Conservation (phyloP, 2,113 vertebrate genomes). For the Gymnorhina tibicen region DNA sequence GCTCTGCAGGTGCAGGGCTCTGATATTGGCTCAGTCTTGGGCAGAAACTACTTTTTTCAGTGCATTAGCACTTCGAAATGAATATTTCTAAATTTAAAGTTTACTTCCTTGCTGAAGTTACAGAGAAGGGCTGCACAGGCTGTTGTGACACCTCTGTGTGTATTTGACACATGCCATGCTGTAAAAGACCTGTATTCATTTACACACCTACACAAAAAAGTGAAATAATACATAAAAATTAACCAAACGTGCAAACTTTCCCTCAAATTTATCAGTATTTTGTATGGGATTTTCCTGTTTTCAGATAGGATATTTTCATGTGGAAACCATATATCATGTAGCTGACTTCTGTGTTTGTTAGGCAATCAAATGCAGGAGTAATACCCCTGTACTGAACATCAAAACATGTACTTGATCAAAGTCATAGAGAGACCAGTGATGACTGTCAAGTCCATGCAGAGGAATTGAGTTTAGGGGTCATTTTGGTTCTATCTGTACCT, state of each 20-base stretch:
- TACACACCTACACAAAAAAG: background rate
- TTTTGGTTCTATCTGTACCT: background rate
- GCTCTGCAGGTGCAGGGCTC: background rate
- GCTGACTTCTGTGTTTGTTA: background rate
- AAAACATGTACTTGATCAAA: background rate
- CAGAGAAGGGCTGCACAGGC: background rate
- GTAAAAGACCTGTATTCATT: background rate
- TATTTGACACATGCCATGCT: background rate
- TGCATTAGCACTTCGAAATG: background rate
- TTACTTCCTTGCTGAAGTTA: background rate
- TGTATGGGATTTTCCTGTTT: background rate
- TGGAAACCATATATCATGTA: background rate
- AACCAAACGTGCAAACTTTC: background rate
- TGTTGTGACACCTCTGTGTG: background rate
- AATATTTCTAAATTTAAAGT: background rate
- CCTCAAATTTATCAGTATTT: background rate
- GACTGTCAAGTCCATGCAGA: background rate
- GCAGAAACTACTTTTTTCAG: background rate
- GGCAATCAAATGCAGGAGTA: background rate
- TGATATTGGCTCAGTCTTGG: background rate
- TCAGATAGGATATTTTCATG: background rate
- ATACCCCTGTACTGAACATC: background rate
- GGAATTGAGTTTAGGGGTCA: background rate
- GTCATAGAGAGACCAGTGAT: background rate
- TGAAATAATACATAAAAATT: background rate